Evolutionary conservation across 2,888 invertebrate species (phyloP).

Genomic region (Agrochola circellaris): DNA sequence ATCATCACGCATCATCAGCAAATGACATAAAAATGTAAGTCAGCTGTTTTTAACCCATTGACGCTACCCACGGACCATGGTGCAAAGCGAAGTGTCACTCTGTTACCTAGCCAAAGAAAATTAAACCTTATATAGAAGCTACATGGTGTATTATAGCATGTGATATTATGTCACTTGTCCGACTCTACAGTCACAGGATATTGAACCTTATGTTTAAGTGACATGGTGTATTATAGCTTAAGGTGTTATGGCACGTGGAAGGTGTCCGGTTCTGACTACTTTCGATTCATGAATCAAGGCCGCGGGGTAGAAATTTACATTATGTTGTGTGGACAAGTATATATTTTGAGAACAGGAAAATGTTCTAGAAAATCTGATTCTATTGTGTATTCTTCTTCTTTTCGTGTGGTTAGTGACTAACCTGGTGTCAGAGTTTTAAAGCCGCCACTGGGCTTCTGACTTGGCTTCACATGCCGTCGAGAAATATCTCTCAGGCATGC

Average conservation of each 20-base stretch:
- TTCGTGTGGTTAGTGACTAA: too few species aligned
- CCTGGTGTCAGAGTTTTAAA: too few species aligned
- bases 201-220: neutral
- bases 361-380: conserved; percentile 30
- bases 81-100: conserved; percentile 53
- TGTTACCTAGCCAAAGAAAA: conserved; percentile 29
- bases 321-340: conserved; percentile 34
- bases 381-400: neutral
- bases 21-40: conserved; percentile 53
- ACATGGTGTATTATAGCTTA: conserved; percentile 34
- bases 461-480: too few species aligned
- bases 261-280: conserved; percentile 80
- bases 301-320: conserved; percentile 80
- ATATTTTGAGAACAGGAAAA: conserved; percentile 36
- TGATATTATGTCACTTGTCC: conserved; percentile 32
- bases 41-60: conserved; percentile 45
- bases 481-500: too few species aligned
- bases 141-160: conserved; percentile 19
- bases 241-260: conserved; percentile 50
- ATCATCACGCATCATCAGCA: conserved; percentile 17
- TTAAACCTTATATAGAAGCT: neutral
- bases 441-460: too few species aligned
- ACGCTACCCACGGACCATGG: conserved; percentile 31
- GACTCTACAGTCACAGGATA: neutral
- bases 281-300: conserved; percentile 85